These are phyloP conservation scores for Ophion ellenae DNA, from an alignment of 2,888 invertebrate genomes.

Conservation along the genomic window DNA sequence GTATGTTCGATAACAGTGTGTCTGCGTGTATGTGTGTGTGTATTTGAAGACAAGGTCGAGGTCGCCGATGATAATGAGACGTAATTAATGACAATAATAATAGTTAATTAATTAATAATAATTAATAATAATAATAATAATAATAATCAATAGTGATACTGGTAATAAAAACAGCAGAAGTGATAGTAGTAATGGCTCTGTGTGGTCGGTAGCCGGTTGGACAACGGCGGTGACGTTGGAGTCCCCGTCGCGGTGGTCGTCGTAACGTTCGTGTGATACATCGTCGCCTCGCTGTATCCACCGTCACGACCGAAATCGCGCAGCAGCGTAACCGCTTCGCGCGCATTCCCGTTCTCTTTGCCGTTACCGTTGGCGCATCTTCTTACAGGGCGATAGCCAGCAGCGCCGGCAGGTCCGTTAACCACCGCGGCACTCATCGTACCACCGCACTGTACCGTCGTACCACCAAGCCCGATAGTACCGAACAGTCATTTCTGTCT, in stretches of 20 bases:
- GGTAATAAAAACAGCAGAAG: conserved; percentile 73
- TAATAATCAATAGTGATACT: conserved; percentile 74
- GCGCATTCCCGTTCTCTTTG: conserved; percentile 73
- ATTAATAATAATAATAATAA: conserved; percentile 72
- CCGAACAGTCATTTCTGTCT: conserved; percentile 95
- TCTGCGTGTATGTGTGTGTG: neutral
- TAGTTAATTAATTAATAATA: conserved; percentile 57
- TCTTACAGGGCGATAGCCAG: neutral
- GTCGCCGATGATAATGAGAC: conserved; percentile 62
- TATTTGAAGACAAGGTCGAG: conserved; percentile 60
- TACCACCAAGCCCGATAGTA: conserved; percentile 87
- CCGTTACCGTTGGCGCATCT: conserved; percentile 15
- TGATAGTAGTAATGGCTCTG: conserved; percentile 67
- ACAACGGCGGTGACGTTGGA: conserved; percentile 78
- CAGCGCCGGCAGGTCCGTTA: conserved; percentile 52
- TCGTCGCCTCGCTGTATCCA: conserved; percentile 86
- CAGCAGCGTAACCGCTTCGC: conserved; percentile 87
- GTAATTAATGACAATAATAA: conserved; percentile 47
- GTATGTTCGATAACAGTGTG: conserved; percentile 49
- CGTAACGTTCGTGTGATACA: conserved; percentile 82
- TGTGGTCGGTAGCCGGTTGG: conserved; percentile 74
- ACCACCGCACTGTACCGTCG: conserved; percentile 80
- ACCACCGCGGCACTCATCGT: conserved; percentile 75
- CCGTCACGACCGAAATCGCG: conserved; percentile 88
- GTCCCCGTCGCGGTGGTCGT: conserved; percentile 78